Evolutionary conservation across 2,113 vertebrate genomes (phyloP).

Genomic region (Herpetotheres cachinnans): DNA sequence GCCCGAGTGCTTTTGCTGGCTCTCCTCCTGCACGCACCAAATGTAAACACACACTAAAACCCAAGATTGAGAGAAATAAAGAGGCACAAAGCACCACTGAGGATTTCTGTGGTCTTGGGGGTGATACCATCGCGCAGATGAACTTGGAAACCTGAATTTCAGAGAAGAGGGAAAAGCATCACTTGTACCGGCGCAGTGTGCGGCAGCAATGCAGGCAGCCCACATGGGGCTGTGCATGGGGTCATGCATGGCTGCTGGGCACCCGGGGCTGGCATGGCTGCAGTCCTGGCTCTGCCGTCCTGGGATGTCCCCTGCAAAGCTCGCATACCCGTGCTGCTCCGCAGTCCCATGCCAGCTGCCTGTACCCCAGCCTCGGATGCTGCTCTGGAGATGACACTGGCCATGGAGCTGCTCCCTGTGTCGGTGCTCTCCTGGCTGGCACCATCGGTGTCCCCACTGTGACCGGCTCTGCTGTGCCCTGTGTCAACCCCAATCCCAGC

Average conservation of each 20-base stretch:
- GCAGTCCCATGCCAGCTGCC: neutral
- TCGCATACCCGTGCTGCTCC: accelerated
- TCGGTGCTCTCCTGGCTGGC: neutral
- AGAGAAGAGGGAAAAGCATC: neutral
- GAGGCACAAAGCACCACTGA: neutral
- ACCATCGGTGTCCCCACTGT: accelerated
- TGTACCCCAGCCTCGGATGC: accelerated
- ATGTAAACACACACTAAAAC: neutral
- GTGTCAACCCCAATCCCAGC: neutral
- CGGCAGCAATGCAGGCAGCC: too few species aligned
- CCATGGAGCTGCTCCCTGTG: neutral
- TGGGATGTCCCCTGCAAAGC: neutral
- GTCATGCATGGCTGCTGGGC: too few species aligned
- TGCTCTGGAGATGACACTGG: neutral
- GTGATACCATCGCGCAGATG: accelerated
- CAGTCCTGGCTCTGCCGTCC: neutral
- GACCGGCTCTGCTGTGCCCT: accelerated
- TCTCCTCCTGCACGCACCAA: too few species aligned
- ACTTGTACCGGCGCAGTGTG: accelerated
- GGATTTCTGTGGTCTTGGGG: neutral
- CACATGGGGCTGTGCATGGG: too few species aligned
- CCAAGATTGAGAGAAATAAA: neutral
- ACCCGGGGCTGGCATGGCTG: neutral
- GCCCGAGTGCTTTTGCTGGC: neutral
- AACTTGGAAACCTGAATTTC: neutral